Percentiles rank a stretch among this genome's conserved stretches.
These are phyloP conservation scores for Campoletis sonorensis DNA, from an alignment of 1,140 invertebrate species.

Conservation along the genomic window DNA sequence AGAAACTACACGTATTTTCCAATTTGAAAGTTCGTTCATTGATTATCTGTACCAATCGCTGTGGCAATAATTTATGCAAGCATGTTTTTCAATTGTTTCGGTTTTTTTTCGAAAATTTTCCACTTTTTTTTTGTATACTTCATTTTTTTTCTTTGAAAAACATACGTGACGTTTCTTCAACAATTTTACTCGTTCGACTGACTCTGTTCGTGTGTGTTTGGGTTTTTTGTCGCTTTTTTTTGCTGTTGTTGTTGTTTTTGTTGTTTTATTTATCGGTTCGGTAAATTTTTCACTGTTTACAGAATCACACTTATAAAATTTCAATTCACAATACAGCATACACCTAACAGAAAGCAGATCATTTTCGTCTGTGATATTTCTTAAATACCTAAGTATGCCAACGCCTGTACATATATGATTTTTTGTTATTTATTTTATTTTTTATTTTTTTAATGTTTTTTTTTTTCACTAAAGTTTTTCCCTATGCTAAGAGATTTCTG, in stretches of 20 bases:
- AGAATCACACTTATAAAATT: conserved; percentile 43
- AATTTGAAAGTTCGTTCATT: background rate
- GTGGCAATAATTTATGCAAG: background rate
- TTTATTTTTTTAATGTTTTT: background rate
- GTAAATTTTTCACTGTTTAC: conserved; percentile 27
- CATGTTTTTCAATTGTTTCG: background rate
- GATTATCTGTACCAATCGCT: background rate
- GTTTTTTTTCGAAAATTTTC: background rate
- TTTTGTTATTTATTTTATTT: no score
- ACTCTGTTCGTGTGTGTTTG: background rate
- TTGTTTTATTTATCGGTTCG: background rate
- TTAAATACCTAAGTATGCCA: conserved; percentile 16
- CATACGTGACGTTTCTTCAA: background rate
- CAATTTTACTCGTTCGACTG: background rate
- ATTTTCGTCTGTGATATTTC: conserved; percentile 34
- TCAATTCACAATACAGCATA: conserved; percentile 43
- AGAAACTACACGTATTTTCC: conserved; percentile 12
- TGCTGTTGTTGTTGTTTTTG: background rate
- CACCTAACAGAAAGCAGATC: conserved; percentile 39
- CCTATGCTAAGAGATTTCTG: conserved; percentile 14
- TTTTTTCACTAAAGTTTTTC: background rate
- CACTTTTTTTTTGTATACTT: background rate
- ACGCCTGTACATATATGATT: background rate
- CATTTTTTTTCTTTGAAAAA: background rate
- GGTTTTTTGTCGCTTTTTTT: background rate